Evolutionary conservation across 2,797 vertebrate species (phyloP), one percentile per base, ranked within the genome.

Genomic region (Chaetodon trifasciatus): DNA sequence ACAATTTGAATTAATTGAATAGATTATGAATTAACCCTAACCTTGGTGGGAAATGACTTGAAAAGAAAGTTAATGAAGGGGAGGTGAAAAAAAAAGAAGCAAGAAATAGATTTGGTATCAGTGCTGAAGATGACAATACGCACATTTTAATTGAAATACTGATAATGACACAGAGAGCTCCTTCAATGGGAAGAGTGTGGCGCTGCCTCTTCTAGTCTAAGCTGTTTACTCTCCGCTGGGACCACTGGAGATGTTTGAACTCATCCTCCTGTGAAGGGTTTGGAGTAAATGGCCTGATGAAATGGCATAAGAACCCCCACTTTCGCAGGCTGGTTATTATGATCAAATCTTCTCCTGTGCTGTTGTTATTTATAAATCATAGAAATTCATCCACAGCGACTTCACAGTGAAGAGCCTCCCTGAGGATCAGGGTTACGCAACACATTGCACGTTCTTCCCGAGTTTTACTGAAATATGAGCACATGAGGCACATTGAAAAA

Each of bases 11-110:
- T 76, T 70, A 86, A 87, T 71, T 83, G 50, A 87, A 75, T 60
- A 70, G 63, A 87, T 85, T 66, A 79, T 50, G 62, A 71, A 68
- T 83, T 75, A 82, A 82, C 88, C 44, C 42, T 23, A 70, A 84
- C 78, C 80, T 87, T 74, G 35, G 55, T 71, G 32, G 47, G 35
- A 37, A 74, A 86, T 40, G 24, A 65, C 52, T 77, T 84, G 60
- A 81, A 84, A 86, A 71, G 70, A 80, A 86, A 85, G 62, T 79
- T 77, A 85, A 88, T 85, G 44, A 58, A 71, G 57, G 68, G 23
- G 1, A 24, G 12, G 60, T 44, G 1, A 10, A 28, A 44, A 64
- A 62, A 57, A 60, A 28, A 47, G 35, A 32, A 53, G 60, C 55
- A 32, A 37, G 63, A 70, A 32, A 57, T 15, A 83, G 78, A 78